Percentiles rank a stretch among this genome's conserved stretches.
Conservation (phyloP, 2,888 invertebrate genomes). For the Callinectes sapidus region DNA sequence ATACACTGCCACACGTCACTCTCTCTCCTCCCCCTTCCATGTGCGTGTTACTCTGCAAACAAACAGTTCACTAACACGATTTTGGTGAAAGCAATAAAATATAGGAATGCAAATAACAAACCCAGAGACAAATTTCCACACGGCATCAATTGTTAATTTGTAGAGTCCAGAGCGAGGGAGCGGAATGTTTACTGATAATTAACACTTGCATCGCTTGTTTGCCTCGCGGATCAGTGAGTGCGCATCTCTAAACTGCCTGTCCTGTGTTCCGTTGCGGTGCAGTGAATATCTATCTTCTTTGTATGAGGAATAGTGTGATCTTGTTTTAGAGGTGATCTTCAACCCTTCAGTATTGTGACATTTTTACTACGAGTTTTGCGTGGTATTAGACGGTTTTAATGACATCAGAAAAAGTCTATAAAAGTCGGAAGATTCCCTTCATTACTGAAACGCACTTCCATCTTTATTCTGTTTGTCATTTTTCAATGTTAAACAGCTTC, state of each 20-base stretch:
- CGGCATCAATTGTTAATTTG: constrained; percentile 42
- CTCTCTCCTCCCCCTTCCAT: background rate
- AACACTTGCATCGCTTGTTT: constrained; percentile 11
- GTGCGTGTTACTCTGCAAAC: background rate
- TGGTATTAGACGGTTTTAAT: too few species aligned
- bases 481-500: too few species aligned
- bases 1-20: background rate
- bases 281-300: background rate
- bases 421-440: too few species aligned
- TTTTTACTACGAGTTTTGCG: too few species aligned
- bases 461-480: too few species aligned
- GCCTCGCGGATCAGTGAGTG: background rate
- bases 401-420: too few species aligned
- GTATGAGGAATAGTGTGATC: background rate
- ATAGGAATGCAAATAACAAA: background rate
- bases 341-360: too few species aligned
- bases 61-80: constrained; percentile 28
- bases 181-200: constrained; percentile 41
- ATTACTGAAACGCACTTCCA: too few species aligned
- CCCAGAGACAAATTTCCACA: constrained; percentile 3
- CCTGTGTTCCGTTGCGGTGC: background rate
- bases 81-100: background rate
- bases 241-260: background rate
- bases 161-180: constrained; percentile 1
- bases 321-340: too few species aligned